Evolutionary conservation across 2,113 vertebrate genomes (phyloP).

Genomic region (Cyphomyrus discorhynchus): DNA sequence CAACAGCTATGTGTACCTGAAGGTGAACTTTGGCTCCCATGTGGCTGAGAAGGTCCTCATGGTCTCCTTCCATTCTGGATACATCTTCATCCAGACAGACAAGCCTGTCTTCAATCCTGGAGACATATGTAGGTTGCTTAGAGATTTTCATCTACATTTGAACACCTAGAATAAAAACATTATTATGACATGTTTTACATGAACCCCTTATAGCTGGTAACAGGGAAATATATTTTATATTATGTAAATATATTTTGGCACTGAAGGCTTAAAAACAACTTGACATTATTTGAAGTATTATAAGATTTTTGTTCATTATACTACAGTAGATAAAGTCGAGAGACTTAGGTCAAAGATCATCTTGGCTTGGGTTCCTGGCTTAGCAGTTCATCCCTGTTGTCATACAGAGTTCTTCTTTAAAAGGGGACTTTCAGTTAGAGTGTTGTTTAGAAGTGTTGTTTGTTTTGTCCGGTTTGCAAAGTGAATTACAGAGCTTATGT

Average conservation of each 20-base stretch:
- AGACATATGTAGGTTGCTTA: slow-evolving; percentile 43
- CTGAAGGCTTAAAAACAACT: background rate
- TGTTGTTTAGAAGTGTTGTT: background rate
- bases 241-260: background rate
- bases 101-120: slow-evolving; percentile 64
- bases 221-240: background rate
- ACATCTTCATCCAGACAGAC: slow-evolving; percentile 66
- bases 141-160: background rate
- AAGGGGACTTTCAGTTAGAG: background rate
- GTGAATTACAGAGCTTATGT: slow-evolving; percentile 51
- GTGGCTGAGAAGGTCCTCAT: slow-evolving; percentile 24
- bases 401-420: background rate
- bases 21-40: slow-evolving; percentile 40
- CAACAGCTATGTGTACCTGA: slow-evolving; percentile 49
- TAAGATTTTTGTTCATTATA: background rate
- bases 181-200: background rate
- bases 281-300: background rate
- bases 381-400: background rate
- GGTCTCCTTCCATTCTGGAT: slow-evolving; percentile 57
- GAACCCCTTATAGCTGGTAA: background rate
- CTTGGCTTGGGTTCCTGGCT: background rate
- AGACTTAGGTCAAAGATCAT: background rate
- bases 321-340: background rate
- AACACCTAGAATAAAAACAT: background rate
- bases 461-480: slow-evolving; percentile 24